phyloP scores from a whole-genome alignment of 2,113 vertebrate genomes.

The Mystacornis crossleyi region DNA sequence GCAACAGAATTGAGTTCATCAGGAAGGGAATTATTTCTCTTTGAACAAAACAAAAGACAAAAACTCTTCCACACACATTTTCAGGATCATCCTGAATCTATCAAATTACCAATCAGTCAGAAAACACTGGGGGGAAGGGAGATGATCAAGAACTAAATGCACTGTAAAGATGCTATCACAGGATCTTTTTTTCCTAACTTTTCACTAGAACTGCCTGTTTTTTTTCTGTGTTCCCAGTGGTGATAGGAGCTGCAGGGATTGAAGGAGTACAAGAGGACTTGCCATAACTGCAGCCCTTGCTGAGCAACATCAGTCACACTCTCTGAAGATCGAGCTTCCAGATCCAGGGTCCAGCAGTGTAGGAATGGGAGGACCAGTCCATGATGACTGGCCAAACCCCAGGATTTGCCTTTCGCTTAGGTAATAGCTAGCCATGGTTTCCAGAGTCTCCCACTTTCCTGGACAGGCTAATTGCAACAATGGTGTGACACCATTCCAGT shows the following conservation, averaged over 20 bases:
- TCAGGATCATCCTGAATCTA: not conserved
- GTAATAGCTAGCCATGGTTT: not conserved
- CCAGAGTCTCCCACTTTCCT: not conserved
- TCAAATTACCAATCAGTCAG: not conserved
- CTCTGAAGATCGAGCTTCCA: fast-evolving
- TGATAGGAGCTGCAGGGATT: not conserved
- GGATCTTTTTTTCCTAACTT: not conserved
- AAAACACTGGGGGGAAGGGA: not conserved
- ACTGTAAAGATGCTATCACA: not conserved
- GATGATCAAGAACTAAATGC: not conserved
- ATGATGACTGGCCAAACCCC: not conserved
- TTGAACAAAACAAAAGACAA: conserved; percentile 27
- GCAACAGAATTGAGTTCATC: conserved; percentile 10
- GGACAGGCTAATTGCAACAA: not conserved
- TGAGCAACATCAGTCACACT: not conserved
- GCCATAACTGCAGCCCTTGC: not conserved
- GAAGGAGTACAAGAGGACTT: not conserved
- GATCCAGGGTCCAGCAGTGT: fast-evolving
- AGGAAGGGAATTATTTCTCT: conserved; percentile 6
- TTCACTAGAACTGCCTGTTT: not conserved
- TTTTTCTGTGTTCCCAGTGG: not conserved
- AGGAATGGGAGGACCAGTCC: not conserved
- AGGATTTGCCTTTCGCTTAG: not conserved
- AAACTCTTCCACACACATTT: not conserved
- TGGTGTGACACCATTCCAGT: not conserved